These are phyloP conservation scores for Leptoclinus maculatus DNA, from an alignment of 2,797 vertebrate genomes.

Conservation along the genomic window DNA sequence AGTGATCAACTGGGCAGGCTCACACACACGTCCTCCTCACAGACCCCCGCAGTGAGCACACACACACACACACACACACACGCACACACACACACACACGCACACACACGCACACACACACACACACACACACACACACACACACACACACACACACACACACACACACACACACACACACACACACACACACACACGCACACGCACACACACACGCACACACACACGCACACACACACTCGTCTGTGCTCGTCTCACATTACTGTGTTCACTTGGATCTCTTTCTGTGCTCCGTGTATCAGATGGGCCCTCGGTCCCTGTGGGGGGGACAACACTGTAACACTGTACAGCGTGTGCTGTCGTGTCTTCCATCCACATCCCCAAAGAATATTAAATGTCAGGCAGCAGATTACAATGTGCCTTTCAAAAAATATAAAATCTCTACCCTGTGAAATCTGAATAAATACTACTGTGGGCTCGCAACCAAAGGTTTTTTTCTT, in stretches of 20 bases:
- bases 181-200: constrained; percentile 29
- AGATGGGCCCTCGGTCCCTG: constrained; percentile 75
- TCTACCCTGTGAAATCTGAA: constrained; percentile 26
- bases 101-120: constrained; percentile 41
- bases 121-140: constrained; percentile 31
- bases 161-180: constrained; percentile 36
- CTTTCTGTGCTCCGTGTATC: constrained; percentile 77
- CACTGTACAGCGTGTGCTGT: constrained; percentile 69
- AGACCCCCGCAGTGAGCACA: constrained; percentile 69
- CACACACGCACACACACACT: constrained; percentile 43
- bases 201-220: constrained; percentile 31
- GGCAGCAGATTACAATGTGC: constrained; percentile 69
- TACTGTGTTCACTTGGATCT: constrained; percentile 79
- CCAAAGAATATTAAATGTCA: constrained; percentile 80
- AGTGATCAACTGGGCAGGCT: constrained; percentile 67
- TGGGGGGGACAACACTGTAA: constrained; percentile 78
- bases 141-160: constrained; percentile 37
- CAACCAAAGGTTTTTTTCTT: neutral
- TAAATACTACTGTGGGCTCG: neutral
- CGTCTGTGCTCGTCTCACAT: constrained; percentile 65
- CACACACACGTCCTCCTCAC: constrained; percentile 72
- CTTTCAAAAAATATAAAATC: constrained; percentile 48
- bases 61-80: too few relatives aligned
- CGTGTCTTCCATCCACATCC: constrained; percentile 69
- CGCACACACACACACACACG: constrained; percentile 23